A percentile compares a stretch with the other conserved stretches of the same genome.
phyloP scores from a whole-genome alignment of 2,113 vertebrate species.

The Boulengeromyrus knoepffleri region DNA sequence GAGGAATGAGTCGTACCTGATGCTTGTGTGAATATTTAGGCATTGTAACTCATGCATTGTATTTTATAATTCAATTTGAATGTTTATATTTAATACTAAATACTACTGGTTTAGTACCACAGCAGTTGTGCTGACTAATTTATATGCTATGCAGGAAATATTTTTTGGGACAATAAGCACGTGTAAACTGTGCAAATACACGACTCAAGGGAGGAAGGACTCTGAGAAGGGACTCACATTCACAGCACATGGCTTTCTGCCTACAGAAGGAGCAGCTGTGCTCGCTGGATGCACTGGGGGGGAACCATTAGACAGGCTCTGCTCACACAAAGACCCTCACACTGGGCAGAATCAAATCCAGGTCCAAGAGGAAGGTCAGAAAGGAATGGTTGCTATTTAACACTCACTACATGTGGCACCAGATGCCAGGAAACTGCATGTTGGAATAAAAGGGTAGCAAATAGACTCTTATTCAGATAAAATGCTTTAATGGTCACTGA shows the following conservation, averaged over 20 bases:
- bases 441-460: not conserved
- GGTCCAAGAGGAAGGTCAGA: not conserved
- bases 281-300: not conserved
- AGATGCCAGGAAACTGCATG: not conserved
- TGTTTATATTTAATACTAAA: not conserved
- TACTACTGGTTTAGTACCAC: not conserved
- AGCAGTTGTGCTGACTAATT: not conserved
- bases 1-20: not conserved
- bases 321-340: not conserved
- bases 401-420: not conserved
- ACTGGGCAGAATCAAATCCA: not conserved
- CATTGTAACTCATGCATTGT: not conserved
- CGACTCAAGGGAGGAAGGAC: not conserved
- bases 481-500: conserved; percentile 2
- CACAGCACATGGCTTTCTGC: not conserved
- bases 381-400: not conserved
- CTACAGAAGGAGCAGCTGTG: not conserved
- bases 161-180: not conserved
- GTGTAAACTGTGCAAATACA: not conserved
- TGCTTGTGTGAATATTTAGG: not conserved
- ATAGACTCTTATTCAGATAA: not conserved
- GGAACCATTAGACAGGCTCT: not conserved
- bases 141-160: not conserved
- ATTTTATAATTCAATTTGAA: not conserved
- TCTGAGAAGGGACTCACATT: not conserved